Conservation (phyloP, 2,113 vertebrate species). For the Ancistrus triradiatus region DNA sequence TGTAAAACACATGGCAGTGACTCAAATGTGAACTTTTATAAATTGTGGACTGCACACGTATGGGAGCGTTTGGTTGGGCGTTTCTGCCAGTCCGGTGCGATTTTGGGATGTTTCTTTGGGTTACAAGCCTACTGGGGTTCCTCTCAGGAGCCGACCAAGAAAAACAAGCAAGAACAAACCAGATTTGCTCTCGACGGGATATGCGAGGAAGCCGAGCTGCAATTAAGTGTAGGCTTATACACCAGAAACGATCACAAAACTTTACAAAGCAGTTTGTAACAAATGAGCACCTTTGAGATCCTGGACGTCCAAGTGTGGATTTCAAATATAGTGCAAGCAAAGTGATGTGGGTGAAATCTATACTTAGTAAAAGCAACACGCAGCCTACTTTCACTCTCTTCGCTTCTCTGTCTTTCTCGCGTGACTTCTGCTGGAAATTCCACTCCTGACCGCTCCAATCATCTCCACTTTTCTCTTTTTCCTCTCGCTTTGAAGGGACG, state of each 20-base stretch:
- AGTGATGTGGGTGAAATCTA: slow-evolving; percentile 28
- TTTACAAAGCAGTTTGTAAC: slow-evolving; percentile 46
- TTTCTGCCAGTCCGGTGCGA: slow-evolving; percentile 15
- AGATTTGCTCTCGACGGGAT: not conserved
- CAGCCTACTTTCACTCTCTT: slow-evolving; percentile 1
- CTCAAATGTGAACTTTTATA: slow-evolving; percentile 23
- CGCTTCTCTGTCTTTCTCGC: slow-evolving; percentile 10
- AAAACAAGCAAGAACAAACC: slow-evolving; percentile 37
- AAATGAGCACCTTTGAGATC: slow-evolving; percentile 42
- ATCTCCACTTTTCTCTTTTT: slow-evolving; percentile 35
- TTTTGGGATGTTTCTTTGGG: slow-evolving; percentile 27
- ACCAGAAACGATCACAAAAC: slow-evolving; percentile 19
- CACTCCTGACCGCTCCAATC: slow-evolving; percentile 39
- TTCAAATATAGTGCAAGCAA: slow-evolving; percentile 30
- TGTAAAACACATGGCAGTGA: slow-evolving; percentile 44
- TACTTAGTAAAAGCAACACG: slow-evolving; percentile 19
- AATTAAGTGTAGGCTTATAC: slow-evolving; percentile 35
- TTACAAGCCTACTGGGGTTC: slow-evolving; percentile 39
- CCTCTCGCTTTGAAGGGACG: slow-evolving; percentile 22
- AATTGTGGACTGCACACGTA: slow-evolving; percentile 23
- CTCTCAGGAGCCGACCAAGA: slow-evolving; percentile 28
- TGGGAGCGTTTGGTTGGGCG: slow-evolving; percentile 15
- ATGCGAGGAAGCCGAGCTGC: slow-evolving; percentile 26
- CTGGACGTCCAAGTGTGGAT: slow-evolving; percentile 13
- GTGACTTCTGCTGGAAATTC: slow-evolving; percentile 44